phyloP scores from a whole-genome alignment of 2,888 invertebrate genomes.

The Drosophila limbata region DNA sequence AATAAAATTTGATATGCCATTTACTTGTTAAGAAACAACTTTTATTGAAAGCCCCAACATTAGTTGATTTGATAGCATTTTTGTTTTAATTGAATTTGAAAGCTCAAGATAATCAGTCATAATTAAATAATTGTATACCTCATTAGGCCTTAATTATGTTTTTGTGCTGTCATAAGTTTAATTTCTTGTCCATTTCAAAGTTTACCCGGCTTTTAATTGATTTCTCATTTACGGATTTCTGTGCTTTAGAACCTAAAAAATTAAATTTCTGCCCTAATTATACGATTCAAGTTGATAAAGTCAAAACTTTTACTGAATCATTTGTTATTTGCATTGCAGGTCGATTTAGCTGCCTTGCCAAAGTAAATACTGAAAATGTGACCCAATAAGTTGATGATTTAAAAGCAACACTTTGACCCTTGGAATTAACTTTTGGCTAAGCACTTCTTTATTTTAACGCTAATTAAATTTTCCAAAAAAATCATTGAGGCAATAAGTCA shows the following conservation, averaged over 20 bases:
- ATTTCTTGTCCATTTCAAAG: slow-evolving; percentile 4
- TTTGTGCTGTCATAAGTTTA: slow-evolving; percentile 6
- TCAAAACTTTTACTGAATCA: slow-evolving; percentile 50
- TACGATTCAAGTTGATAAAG: slow-evolving; percentile 26
- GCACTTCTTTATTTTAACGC: slow-evolving; percentile 68
- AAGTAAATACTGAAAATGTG: slow-evolving; percentile 43
- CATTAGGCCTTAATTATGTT: neutral
- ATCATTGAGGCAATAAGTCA: slow-evolving; percentile 56
- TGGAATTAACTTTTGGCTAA: slow-evolving; percentile 46
- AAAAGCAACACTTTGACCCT: slow-evolving; percentile 19
- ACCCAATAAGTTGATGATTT: slow-evolving; percentile 29
- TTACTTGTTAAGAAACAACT: too few relatives aligned
- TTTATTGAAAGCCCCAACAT: neutral
- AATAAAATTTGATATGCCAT: too few relatives aligned
- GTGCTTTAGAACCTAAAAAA: neutral
- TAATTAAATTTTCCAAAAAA: slow-evolving; percentile 64
- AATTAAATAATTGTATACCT: neutral
- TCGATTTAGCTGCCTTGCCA: neutral
- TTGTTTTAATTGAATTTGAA: slow-evolving; percentile 4
- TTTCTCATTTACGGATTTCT: slow-evolving; percentile 25
- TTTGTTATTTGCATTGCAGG: slow-evolving; percentile 5
- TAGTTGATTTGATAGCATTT: neutral
- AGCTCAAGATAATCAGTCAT: slow-evolving; percentile 6
- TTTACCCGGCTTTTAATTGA: slow-evolving; percentile 37
- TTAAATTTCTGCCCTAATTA: slow-evolving; percentile 1